Conservation (phyloP, 2,888 invertebrate genomes). For the Oligia fasciuncula region DNA sequence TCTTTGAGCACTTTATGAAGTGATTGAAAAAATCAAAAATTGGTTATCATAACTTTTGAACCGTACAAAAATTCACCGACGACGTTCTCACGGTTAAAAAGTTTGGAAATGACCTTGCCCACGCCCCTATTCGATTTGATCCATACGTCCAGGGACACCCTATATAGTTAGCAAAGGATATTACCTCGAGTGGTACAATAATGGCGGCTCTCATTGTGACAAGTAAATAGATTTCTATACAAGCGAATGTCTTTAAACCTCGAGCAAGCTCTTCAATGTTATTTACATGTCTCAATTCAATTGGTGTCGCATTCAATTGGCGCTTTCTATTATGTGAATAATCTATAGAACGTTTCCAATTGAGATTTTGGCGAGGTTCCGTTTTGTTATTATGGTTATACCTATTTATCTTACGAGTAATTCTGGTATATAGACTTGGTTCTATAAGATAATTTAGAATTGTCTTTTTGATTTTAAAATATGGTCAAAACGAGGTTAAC, state of each 20-base stretch:
- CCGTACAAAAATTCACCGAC: no score
- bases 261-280: constrained; percentile 12
- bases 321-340: constrained; percentile 22
- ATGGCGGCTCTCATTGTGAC: background rate
- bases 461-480: background rate
- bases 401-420: background rate
- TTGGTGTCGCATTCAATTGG: constrained; percentile 44
- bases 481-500: no score
- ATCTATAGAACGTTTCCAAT: constrained; percentile 11
- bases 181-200: constrained; percentile 28
- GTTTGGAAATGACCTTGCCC: no score
- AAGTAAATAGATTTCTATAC: constrained; percentile 21
- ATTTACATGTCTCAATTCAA: constrained; percentile 49
- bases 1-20: no score
- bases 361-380: background rate
- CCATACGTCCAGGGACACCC: no score
- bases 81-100: no score
- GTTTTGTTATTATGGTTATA: background rate
- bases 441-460: background rate
- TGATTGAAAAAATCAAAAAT: no score
- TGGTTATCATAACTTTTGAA: no score
- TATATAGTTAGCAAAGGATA: constrained; percentile 5
- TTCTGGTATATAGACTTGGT: background rate
- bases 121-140: no score
- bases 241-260: constrained; percentile 34